These are phyloP conservation scores for Dromaius novaehollandiae DNA, from an alignment of 2,113 vertebrate genomes.

Conservation along the genomic window DNA sequence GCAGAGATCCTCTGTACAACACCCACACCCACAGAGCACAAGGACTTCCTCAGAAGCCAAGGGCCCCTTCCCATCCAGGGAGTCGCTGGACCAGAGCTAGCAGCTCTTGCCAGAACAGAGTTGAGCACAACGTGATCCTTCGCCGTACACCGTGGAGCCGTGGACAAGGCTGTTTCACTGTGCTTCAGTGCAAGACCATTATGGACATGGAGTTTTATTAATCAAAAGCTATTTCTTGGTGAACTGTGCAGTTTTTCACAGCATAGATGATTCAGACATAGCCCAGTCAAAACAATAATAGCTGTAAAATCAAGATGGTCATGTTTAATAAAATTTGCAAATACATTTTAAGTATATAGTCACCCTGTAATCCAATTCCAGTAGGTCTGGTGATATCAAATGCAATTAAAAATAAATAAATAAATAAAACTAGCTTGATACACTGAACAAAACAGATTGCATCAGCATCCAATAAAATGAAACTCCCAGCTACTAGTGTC, in stretches of 20 bases:
- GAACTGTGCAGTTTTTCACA: not conserved
- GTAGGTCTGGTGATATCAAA: not conserved
- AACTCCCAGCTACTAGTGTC: not conserved
- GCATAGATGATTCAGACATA: not conserved
- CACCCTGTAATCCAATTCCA: not conserved
- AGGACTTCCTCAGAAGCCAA: not conserved
- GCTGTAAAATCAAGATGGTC: not conserved
- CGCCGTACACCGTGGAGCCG: not conserved
- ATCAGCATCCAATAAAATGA: not conserved
- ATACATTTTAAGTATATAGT: not conserved
- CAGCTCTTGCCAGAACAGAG: not conserved
- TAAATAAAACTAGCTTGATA: not conserved
- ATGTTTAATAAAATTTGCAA: not conserved
- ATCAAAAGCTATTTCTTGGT: not conserved
- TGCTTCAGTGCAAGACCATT: not conserved
- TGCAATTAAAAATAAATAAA: no score
- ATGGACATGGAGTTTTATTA: not conserved
- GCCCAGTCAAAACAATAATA: not conserved
- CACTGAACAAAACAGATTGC: not conserved
- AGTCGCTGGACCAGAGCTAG: not conserved
- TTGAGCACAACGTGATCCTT: not conserved
- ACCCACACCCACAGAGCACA: not conserved
- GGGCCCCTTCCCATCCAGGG: not conserved
- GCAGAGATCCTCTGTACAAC: not conserved
- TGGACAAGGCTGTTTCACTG: not conserved